Base-by-base conservation (phyloP, 2,888 invertebrate genomes). In the Nemotelus nigrinus region DNA sequence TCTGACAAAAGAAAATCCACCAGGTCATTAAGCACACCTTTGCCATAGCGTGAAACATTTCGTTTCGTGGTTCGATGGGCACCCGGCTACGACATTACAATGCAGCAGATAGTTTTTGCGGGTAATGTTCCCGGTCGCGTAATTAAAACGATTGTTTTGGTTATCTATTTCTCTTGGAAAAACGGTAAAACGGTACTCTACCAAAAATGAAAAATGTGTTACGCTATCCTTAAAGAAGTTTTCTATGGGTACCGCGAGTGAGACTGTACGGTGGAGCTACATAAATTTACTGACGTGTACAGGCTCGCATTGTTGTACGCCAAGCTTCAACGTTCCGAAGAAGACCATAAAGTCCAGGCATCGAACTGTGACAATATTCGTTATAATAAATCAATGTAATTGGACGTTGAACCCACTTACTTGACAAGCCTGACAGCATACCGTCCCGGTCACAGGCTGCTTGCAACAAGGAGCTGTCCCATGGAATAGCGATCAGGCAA, bases 21-120 rank as follows among this genome's bases (percentile, higher is more conserved):
- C 74, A 74, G 74, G 41, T 48, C 74, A 74, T 74, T 74, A 74
- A 74, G 74, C 74, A 74, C 57, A 74, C 74, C 74, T 74, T 74
- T 25, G 45, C 41, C 57, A 48, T 63, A 60, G 60, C 74, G 63
- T 63, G 60, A 74, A 70, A 74, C 74, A 74, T 74, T 74, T 74
- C 41, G 50, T 74, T 60, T 58, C 58, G 44, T 48, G 74, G 74
- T 74, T 74, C 74, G 74, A 3, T 74, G 74, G 48, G 41, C 74
- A 74, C 47, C 41, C 63, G 55, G 55, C 60, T 25, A 25, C 63
- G 72, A 39, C 60, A 72, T 25, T 50, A 7, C 39, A 5, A 2
- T 55, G 25, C 3, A 53, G 55, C 70, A 53, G 43, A 45, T 41
- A 53, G 39, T 41, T 70, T 70, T 53, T 70, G 43, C 25, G 3